These are phyloP conservation scores for Pelecanus crispus DNA, from an alignment of 2,113 vertebrate genomes.

Conservation along the genomic window DNA sequence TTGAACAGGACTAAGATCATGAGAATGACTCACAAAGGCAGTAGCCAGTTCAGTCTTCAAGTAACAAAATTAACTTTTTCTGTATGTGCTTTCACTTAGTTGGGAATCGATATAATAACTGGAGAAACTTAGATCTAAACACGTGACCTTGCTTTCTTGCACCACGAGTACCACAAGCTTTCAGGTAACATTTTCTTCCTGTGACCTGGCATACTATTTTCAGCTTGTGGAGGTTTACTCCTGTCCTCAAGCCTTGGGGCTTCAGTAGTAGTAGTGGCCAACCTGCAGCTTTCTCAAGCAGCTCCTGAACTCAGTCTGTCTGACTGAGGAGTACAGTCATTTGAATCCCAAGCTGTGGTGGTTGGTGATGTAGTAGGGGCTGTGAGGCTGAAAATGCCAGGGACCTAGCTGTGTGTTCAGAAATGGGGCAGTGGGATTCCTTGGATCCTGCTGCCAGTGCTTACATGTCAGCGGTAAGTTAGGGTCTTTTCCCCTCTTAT, in stretches of 20 bases:
- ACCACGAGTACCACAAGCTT: neutral
- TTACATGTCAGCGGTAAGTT: neutral
- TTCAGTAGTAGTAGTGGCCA: neutral
- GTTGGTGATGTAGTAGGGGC: neutral
- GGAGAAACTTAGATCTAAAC: neutral
- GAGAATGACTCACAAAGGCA: neutral
- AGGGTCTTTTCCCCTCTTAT: neutral
- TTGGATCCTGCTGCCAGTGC: neutral
- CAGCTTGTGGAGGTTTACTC: neutral
- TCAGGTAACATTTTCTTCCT: neutral
- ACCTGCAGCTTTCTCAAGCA: neutral
- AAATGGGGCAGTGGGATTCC: neutral
- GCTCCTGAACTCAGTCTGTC: neutral
- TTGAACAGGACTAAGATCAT: neutral
- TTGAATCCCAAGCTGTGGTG: neutral
- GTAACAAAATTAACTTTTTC: neutral
- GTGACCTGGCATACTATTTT: neutral
- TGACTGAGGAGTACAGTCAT: neutral
- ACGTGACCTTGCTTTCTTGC: neutral
- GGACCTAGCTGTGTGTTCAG: neutral
- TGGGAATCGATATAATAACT: neutral
- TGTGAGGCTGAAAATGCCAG: neutral
- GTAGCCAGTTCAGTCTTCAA: neutral
- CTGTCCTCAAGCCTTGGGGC: neutral
- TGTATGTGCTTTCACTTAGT: neutral